Conservation (phyloP, 2,888 invertebrate genomes). For the Synanthedon vespiformis region DNA sequence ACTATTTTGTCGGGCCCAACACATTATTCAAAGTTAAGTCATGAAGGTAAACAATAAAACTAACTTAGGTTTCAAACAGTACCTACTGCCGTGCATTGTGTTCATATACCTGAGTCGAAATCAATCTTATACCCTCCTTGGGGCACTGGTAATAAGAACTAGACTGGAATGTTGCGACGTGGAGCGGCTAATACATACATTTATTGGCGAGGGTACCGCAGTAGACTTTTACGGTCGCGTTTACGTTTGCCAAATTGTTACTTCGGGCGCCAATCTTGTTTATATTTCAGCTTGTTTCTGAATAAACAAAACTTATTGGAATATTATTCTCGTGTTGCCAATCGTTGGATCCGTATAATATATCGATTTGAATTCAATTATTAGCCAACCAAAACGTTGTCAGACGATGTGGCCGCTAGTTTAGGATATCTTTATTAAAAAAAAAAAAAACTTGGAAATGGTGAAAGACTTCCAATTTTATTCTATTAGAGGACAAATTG, state of each 20-base stretch:
- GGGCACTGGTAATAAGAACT: too few species aligned
- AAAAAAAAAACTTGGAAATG: too few species aligned
- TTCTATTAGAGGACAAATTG: too few species aligned
- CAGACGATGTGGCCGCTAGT: too few species aligned
- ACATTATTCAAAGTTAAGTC: too few species aligned
- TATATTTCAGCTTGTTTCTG: slow-evolving; percentile 16
- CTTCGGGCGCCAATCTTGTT: slow-evolving; percentile 6
- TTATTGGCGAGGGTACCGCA: slow-evolving; percentile 2
- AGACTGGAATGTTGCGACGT: background rate
- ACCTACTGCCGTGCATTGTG: background rate
- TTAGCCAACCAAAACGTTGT: too few species aligned
- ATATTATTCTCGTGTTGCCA: slow-evolving; percentile 6
- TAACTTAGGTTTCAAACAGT: background rate
- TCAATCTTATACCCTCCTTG: too few species aligned
- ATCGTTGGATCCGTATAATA: background rate
- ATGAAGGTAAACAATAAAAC: background rate
- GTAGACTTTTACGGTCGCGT: slow-evolving; percentile 23
- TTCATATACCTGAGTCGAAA: too few species aligned
- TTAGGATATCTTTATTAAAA: too few species aligned
- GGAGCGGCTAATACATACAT: background rate
- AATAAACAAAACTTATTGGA: slow-evolving; percentile 22
- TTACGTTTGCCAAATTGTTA: slow-evolving; percentile 18
- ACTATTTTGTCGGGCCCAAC: too few species aligned
- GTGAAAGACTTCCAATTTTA: too few species aligned
- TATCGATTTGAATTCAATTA: too few species aligned